Conservation (phyloP, 2,113 vertebrate genomes). For the Melanerpes formicivorus region DNA sequence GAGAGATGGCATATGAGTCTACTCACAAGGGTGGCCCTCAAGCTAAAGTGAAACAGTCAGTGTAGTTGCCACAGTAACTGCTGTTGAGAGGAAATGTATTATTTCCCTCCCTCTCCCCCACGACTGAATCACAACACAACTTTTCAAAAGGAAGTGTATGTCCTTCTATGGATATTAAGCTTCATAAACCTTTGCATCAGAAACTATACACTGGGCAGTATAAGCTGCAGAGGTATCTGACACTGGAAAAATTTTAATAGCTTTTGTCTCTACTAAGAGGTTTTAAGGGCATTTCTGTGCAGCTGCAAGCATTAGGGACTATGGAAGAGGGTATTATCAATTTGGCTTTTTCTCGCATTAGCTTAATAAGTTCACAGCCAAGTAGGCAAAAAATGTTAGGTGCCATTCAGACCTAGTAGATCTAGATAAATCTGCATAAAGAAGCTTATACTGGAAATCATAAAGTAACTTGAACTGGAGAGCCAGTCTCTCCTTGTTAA, state of each 20-base stretch:
- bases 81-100: not conserved
- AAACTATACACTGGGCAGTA: accelerated
- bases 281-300: not conserved
- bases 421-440: not conserved
- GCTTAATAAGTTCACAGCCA: not conserved
- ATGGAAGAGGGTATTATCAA: not conserved
- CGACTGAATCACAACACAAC: not conserved
- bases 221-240: not conserved
- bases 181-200: not conserved
- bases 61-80: slow-evolving; percentile 15
- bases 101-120: no score
- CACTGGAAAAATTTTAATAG: not conserved
- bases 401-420: not conserved
- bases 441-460: not conserved
- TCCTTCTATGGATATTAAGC: not conserved
- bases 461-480: not conserved
- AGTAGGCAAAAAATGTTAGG: not conserved
- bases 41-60: not conserved
- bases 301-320: not conserved
- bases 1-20: not conserved
- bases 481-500: not conserved
- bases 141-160: not conserved
- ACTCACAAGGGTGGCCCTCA: not conserved
- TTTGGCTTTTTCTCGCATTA: not conserved
- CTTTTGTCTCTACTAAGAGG: not conserved